Evolutionary conservation across 2,888 invertebrate genomes (phyloP), one percentile per base, ranked within the genome.

Genomic region (Sinotaia quadrata): DNA sequence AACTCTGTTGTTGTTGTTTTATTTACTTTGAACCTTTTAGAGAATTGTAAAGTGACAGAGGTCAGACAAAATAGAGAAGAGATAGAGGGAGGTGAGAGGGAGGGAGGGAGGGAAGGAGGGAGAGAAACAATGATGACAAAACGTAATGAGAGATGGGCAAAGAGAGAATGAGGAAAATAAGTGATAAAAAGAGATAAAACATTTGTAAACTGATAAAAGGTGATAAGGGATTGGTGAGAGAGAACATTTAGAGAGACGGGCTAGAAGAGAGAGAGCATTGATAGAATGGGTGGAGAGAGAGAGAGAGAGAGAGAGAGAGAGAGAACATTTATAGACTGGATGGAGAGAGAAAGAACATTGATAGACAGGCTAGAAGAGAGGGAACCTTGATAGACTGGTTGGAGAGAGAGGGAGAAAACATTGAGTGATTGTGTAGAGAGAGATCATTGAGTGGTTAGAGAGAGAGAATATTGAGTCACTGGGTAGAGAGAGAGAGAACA

Each of bases 51-150:
- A n/a, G n/a, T n/a, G n/a, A n/a, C n/a, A n/a, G n/a, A n/a, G n/a
- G n/a, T n/a, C n/a, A n/a, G n/a, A n/a, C n/a, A n/a, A n/a, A n/a
- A n/a, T n/a, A n/a, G n/a, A n/a, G n/a, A n/a, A 49, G 49, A 49
- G 49, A 49, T 21, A 49, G 49, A 49, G 10, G 18, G 49, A 49
- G 49, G 49, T 24, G 49, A 49, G 49, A 49, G 49, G 27, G 49
- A 49, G 49, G 27, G 49, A 49, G 5, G 24, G 49, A 49, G 49
- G 24, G 49, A 24, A 49, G 7, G 24, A 24, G 24, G 21, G 5
- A 49, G 5, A 49, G n/a, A 49, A n/a, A 49, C 49, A 24, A 8
- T 24, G 5, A 24, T 21, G 54, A 54, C 5, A 54, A 31, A 54
- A 5, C 24, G 54, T 27, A 5, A 54, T 27, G 31, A 31, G 31